Evolutionary conservation across 1,140 invertebrate genomes (phyloP).

Genomic region (Drosophila pruinosa): DNA sequence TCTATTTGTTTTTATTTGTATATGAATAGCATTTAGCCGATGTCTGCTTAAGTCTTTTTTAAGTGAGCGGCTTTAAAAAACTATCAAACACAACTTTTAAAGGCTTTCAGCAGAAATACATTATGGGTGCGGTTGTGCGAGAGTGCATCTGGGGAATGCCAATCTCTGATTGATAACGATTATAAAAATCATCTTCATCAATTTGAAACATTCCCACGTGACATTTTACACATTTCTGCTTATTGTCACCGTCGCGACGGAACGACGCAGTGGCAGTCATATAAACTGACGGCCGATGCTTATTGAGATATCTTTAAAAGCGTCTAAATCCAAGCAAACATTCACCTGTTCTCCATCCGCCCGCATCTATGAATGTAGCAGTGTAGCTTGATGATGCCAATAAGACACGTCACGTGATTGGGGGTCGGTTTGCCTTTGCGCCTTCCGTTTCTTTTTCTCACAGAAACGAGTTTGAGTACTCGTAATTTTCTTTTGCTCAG

Average conservation of each 20-base stretch:
- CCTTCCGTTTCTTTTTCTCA: neutral
- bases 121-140: neutral
- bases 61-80: too few species aligned
- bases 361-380: constrained; percentile 27
- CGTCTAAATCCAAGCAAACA: constrained; percentile 17
- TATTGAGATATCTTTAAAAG: constrained; percentile 20
- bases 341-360: neutral
- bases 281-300: too few species aligned
- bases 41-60: too few species aligned
- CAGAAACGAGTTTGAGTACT: neutral
- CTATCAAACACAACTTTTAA: neutral
- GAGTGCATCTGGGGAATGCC: constrained; percentile 41
- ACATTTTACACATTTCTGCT: constrained; percentile 63
- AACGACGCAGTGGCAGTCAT: neutral
- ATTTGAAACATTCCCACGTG: constrained; percentile 69
- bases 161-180: constrained; percentile 53
- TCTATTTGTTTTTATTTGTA: too few species aligned
- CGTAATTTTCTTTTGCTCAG: constrained; percentile 3
- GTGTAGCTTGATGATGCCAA: constrained; percentile 63
- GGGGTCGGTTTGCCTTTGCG: neutral
- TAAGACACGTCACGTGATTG: constrained; percentile 76
- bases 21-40: too few species aligned
- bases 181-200: constrained; percentile 42
- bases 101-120: neutral
- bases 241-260: constrained; percentile 12